These are phyloP conservation scores for Eilema depressum DNA, from an alignment of 2,888 invertebrate genomes.

Conservation along the genomic window DNA sequence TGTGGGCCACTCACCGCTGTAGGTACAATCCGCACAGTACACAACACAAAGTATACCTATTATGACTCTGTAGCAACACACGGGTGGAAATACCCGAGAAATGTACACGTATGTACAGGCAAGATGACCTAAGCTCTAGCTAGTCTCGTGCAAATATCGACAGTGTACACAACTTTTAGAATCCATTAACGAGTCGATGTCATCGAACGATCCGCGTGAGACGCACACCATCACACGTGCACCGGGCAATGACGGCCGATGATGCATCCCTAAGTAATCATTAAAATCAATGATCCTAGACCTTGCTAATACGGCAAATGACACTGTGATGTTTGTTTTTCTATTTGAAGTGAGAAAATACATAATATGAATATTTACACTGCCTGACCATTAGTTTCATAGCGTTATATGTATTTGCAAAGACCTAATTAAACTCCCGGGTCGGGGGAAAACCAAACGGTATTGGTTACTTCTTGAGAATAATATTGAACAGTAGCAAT, in stretches of 20 bases:
- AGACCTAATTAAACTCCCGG: no score
- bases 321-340: not conserved
- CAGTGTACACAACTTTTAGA: not conserved
- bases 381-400: no score
- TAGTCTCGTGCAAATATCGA: not conserved
- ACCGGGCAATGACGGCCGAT: not conserved
- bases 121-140: not conserved
- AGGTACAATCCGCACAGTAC: no score
- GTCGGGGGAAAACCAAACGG: no score
- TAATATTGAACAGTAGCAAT: no score
- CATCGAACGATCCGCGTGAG: not conserved
- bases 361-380: no score
- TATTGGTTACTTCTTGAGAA: no score
- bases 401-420: no score
- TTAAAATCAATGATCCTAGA: no score
- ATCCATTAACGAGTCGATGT: not conserved
- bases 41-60: no score
- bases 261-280: no score
- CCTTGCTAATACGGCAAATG: not conserved
- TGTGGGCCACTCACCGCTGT: constrained; percentile 50
- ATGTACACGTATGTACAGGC: not conserved
- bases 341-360: not conserved
- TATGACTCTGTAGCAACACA: not conserved
- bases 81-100: no score
- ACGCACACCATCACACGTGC: not conserved